Percentiles rank a stretch among this genome's conserved stretches.
Conservation (phyloP, 1,140 invertebrate genomes). For the Mylabris phalerata region DNA sequence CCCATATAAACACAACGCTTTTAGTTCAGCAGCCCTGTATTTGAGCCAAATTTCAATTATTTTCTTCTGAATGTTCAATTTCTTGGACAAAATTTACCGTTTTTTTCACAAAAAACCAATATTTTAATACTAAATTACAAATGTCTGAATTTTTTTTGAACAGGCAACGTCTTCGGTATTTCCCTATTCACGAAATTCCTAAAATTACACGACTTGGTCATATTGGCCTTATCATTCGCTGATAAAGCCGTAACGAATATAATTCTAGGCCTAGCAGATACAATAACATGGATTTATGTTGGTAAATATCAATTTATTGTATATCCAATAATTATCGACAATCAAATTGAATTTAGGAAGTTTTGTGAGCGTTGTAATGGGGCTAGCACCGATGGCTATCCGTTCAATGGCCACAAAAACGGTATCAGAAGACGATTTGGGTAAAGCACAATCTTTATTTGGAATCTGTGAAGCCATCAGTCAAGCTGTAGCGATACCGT, state of each 20-base stretch:
- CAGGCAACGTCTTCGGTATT: conserved; percentile 32
- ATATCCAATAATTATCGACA: neutral
- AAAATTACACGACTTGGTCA: conserved; percentile 32
- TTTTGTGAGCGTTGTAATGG: conserved; percentile 49
- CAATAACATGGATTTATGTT: conserved; percentile 29
- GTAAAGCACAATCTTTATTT: conserved; percentile 52
- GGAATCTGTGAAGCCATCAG: conserved; percentile 48
- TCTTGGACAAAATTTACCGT: too few relatives aligned
- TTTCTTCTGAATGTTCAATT: too few relatives aligned
- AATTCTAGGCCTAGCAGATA: conserved; percentile 28
- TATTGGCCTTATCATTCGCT: conserved; percentile 33
- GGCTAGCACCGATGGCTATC: conserved; percentile 46
- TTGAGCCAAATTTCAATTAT: too few relatives aligned
- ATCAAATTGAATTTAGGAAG: conserved; percentile 22
- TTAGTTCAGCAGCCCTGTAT: too few relatives aligned
- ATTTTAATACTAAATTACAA: neutral
- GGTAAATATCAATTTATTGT: conserved; percentile 25
- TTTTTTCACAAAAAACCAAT: too few relatives aligned
- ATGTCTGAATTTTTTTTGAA: neutral
- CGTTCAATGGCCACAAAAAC: conserved; percentile 53
- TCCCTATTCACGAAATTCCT: conserved; percentile 37
- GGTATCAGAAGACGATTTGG: conserved; percentile 48
- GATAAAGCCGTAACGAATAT: conserved; percentile 35
- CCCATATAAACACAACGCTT: too few relatives aligned
- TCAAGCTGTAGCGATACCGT: conserved; percentile 43